Evolutionary conservation across 1,140 invertebrate genomes (phyloP), one percentile per base, ranked within the genome.

Genomic region (Antheraea pernyi): DNA sequence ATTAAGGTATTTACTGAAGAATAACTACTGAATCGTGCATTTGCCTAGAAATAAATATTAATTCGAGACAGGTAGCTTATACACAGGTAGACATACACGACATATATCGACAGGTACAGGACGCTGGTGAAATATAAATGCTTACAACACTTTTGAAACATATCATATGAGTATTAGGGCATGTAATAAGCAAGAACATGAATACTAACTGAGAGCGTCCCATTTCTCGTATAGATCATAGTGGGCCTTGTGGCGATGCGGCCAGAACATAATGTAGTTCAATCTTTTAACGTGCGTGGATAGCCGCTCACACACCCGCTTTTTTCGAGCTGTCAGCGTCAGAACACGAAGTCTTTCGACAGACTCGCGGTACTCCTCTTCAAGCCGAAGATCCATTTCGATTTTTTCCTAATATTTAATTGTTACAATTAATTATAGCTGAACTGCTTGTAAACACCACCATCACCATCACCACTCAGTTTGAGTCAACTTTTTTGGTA

Each of bases 231-330:
- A 92, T 7, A 91, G 64, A 65, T 91, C 90, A 68, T 82, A 86
- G 65, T 91, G 89, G 3, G 90, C 90, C n/a, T 89, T 72, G 48
- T 91, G 89, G 69, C 86, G 89, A 63, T 91, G 88, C 0, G 90
- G 90, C 85, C 86, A 92, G 75, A 89, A 91, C 19, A 91, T 22
- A 6, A 92, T 92, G 64, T 82, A 91, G 78, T 91, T 91, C 13
- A 89, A 65, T 0, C 69, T 18, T 19, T 61, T 59, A 0, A 87
- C 62, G 58, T 81, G 48, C 0, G 10, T 16, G 0, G 88, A 53
- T 2, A 90, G 70, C 3, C 86, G 75, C 22, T 89, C 83, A 37
- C 76, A 75, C 7, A 91, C 78, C 5, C 89, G 70, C 48, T 81
- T 86, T 79, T 91, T 91, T 16, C 89, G 83, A 0, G 88, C 87